Percentiles rank a stretch among this genome's conserved stretches.
Evolutionary conservation across 30 jellyfish, hydroid and myxozoan species (phyloP).

Genomic region (Chrysaora quinquecirrha): DNA sequence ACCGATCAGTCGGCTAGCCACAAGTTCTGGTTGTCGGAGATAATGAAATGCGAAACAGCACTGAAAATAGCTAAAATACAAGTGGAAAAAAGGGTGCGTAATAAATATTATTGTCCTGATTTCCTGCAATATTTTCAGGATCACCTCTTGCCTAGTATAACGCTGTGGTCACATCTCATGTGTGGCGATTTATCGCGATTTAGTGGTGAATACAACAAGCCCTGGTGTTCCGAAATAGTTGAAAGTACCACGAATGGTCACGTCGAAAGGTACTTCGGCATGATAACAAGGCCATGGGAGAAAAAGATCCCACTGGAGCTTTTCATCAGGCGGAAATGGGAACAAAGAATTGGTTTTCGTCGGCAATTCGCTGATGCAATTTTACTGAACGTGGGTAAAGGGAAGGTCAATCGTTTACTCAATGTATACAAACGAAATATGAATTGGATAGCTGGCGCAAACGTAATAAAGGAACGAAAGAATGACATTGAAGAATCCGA

Average conservation of each 20-base stretch:
- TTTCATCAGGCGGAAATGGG: conserved; percentile 11
- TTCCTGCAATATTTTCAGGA: background rate
- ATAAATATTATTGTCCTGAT: conserved; percentile 15
- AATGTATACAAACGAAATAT: background rate
- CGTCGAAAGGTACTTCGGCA: conserved; percentile 4
- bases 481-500: background rate
- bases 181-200: conserved; percentile 13
- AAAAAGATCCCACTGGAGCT: background rate
- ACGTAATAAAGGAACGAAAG: background rate
- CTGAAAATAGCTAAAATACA: background rate
- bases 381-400: background rate
- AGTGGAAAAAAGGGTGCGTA: background rate
- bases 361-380: conserved; percentile 22
- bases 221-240: background rate
- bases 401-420: background rate
- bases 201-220: background rate
- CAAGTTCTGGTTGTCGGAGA: background rate
- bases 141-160: conserved; percentile 1
- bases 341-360: background rate
- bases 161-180: conserved; percentile 21
- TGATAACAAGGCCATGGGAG: conserved; percentile 12
- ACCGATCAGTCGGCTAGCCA: background rate
- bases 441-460: conserved; percentile 11
- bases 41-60: background rate
- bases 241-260: conserved; percentile 23